Conservation (phyloP, 2,797 vertebrate genomes). For the Pteronotus mesoamericanus region DNA sequence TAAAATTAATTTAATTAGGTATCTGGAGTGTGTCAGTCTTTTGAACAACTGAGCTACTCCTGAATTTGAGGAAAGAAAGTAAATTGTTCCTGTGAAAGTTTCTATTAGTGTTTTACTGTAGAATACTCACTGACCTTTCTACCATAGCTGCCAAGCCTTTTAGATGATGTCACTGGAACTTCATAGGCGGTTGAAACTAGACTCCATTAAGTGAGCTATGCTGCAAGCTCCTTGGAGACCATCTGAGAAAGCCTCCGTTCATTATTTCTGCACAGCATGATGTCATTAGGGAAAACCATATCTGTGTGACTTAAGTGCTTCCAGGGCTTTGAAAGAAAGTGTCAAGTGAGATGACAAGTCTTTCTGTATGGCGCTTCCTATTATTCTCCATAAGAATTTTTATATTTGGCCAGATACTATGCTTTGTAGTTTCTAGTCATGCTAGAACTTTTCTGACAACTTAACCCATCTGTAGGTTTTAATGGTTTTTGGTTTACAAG, state of each 20-base stretch:
- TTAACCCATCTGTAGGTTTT: conserved; percentile 47
- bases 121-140: conserved; percentile 28
- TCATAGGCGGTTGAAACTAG: not conserved
- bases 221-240: conserved; percentile 13
- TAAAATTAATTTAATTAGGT: conserved; percentile 34
- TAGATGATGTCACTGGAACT: conserved; percentile 11
- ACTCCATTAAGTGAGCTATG: not conserved
- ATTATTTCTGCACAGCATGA: conserved; percentile 38
- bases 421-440: conserved; percentile 27
- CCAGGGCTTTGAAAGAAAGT: conserved; percentile 32
- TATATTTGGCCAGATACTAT: not conserved
- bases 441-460: conserved; percentile 21
- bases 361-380: not conserved
- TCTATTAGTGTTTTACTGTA: not conserved
- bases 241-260: not conserved
- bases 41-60: not conserved
- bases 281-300: conserved; percentile 44
- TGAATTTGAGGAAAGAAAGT: not conserved
- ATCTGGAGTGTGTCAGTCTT: not conserved
- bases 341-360: conserved; percentile 25
- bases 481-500: conserved; percentile 47
- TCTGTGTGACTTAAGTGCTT: conserved; percentile 30
- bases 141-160: conserved; percentile 34
- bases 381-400: not conserved
- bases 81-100: conserved; percentile 28